phyloP scores from a whole-genome alignment of 2,888 invertebrate genomes.

The Habroteleia sp. region DNA sequence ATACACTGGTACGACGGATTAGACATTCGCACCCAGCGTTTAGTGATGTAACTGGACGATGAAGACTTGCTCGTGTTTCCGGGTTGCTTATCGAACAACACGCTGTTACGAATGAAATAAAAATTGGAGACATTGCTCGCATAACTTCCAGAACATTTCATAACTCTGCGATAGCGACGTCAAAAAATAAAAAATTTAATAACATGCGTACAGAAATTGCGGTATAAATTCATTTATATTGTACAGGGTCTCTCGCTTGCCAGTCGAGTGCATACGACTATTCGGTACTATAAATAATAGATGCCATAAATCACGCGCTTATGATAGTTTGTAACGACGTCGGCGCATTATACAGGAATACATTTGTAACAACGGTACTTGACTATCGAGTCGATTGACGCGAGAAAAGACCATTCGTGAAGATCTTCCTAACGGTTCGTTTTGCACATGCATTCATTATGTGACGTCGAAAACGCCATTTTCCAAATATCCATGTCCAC shows the following conservation, averaged over 20 bases:
- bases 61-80: conserved; percentile 62
- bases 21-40: conserved; percentile 60
- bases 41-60: conserved; percentile 64
- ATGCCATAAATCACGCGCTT: conserved; percentile 51
- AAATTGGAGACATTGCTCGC: conserved; percentile 40
- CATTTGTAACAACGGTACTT: conserved; percentile 59
- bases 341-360: conserved; percentile 26
- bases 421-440: conserved; percentile 47
- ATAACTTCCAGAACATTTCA: conserved; percentile 39
- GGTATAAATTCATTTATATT: neutral
- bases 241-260: neutral
- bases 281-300: conserved; percentile 18
- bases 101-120: conserved; percentile 27
- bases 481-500: too few species aligned
- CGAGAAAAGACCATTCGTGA: conserved; percentile 40
- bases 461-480: conserved; percentile 22
- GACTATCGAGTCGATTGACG: conserved; percentile 46
- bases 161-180: conserved; percentile 2
- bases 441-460: conserved; percentile 34
- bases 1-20: conserved; percentile 48
- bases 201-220: too few species aligned
- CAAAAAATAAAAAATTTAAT: too few species aligned
- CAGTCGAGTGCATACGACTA: conserved; percentile 1
- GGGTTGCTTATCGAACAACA: conserved; percentile 52
- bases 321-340: conserved; percentile 44